Evolutionary conservation across 2,888 invertebrate species (phyloP).

Genomic region (Odontomyia ornata): DNA sequence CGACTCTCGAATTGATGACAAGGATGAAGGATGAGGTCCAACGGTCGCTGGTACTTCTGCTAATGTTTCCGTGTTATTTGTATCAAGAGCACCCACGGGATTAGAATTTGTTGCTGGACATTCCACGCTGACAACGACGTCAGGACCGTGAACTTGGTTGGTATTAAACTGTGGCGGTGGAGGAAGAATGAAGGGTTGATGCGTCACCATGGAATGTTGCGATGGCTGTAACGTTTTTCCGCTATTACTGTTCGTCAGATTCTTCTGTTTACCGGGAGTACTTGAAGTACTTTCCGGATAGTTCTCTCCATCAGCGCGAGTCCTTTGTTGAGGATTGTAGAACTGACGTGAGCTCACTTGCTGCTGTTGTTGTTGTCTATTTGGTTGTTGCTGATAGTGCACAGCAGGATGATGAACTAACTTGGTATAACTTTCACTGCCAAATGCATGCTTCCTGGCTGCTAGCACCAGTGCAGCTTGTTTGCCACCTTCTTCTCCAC

Average conservation of each 20-base stretch:
- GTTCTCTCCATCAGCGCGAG: constrained; percentile 58
- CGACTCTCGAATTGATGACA: constrained; percentile 40
- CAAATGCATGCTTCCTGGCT: constrained; percentile 37
- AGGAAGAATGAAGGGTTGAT: background rate
- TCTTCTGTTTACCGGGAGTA: background rate
- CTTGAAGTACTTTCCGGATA: constrained; percentile 47
- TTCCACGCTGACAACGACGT: background rate
- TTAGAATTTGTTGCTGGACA: background rate
- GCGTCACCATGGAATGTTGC: background rate
- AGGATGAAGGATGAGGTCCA: background rate
- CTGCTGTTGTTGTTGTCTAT: constrained; percentile 19
- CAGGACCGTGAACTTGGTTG: background rate
- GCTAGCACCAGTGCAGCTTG: constrained; percentile 43
- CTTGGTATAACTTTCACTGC: constrained; percentile 43
- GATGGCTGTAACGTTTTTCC: background rate
- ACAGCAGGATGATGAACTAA: constrained; percentile 24
- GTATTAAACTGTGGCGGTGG: background rate
- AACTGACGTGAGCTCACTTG: constrained; percentile 1
- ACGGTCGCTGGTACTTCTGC: background rate
- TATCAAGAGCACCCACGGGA: background rate
- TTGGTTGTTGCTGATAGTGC: constrained; percentile 28
- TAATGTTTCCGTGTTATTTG: constrained; percentile 24
- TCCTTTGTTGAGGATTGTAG: constrained; percentile 53
- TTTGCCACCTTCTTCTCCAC: constrained; percentile 28
- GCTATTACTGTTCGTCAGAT: background rate